phyloP scores from a whole-genome alignment of 2,888 invertebrate species.

The Onthophagus sagittarius region DNA sequence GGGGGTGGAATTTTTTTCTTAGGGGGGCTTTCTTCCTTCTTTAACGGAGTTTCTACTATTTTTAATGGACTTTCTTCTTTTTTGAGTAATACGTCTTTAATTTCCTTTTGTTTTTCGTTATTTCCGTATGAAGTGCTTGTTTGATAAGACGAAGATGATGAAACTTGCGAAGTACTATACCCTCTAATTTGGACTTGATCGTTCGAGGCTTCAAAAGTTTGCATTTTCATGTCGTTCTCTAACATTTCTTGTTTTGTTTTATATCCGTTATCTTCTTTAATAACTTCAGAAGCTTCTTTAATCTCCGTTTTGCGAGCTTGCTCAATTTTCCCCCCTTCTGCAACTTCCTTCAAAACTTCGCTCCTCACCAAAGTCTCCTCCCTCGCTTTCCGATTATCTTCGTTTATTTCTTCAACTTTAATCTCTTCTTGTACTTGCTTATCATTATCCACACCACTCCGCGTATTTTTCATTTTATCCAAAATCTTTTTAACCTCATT shows the following conservation, averaged over 20 bases:
- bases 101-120: background rate
- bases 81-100: background rate
- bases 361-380: background rate
- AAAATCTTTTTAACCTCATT: slow-evolving; percentile 33
- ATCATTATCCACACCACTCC: slow-evolving; percentile 22
- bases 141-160: background rate
- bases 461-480: slow-evolving; percentile 32
- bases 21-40: slow-evolving; percentile 2
- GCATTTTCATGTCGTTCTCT: background rate
- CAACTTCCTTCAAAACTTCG: background rate
- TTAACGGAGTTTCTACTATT: too few species aligned
- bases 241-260: background rate
- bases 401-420: background rate
- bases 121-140: background rate
- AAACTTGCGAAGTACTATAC: background rate
- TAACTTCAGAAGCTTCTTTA: background rate
- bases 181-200: background rate
- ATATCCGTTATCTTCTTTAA: slow-evolving; percentile 7
- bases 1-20: slow-evolving; percentile 15
- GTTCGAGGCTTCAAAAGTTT: background rate
- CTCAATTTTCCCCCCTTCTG: background rate
- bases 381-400: background rate
- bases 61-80: background rate
- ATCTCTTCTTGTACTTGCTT: background rate
- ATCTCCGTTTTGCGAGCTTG: background rate